Evolutionary conservation across 2,797 vertebrate species (phyloP).

Genomic region (Simalia tracyae): DNA sequence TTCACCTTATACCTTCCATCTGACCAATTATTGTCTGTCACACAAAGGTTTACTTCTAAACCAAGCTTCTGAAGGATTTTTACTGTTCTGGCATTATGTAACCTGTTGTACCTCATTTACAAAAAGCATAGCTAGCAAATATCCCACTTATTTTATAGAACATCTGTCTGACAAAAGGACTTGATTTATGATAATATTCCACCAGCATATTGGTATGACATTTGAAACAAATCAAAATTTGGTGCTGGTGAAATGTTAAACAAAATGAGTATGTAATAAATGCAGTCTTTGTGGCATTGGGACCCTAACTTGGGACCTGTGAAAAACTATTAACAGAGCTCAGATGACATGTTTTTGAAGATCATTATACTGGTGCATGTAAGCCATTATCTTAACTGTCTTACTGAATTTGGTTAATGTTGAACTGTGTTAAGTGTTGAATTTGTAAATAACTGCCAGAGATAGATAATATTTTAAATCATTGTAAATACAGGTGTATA

Average conservation of each 20-base stretch:
- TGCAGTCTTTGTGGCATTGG: constrained; percentile 53
- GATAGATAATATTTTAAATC: constrained; percentile 92
- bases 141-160: constrained; percentile 31
- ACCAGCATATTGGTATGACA: constrained; percentile 52
- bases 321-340: constrained; percentile 61
- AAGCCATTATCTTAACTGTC: constrained; percentile 81
- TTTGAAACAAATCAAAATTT: constrained; percentile 31
- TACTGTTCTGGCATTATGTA: constrained; percentile 60
- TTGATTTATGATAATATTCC: constrained; percentile 31
- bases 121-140: constrained; percentile 54
- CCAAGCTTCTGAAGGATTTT: constrained; percentile 65
- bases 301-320: constrained; percentile 68
- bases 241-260: constrained; percentile 64
- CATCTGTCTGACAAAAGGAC: constrained; percentile 40
- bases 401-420: constrained; percentile 82
- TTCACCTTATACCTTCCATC: constrained; percentile 49
- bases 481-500: constrained; percentile 96
- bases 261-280: constrained; percentile 51
- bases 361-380: constrained; percentile 81
- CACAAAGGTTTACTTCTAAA: constrained; percentile 63
- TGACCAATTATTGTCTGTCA: constrained; percentile 50
- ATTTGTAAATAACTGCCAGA: constrained; percentile 87
- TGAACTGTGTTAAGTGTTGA: constrained; percentile 89
- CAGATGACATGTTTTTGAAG: constrained; percentile 64
- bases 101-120: constrained; percentile 57